Base-by-base conservation (phyloP, 2,113 vertebrate genomes). In the Neodon shergylaensis region DNA sequence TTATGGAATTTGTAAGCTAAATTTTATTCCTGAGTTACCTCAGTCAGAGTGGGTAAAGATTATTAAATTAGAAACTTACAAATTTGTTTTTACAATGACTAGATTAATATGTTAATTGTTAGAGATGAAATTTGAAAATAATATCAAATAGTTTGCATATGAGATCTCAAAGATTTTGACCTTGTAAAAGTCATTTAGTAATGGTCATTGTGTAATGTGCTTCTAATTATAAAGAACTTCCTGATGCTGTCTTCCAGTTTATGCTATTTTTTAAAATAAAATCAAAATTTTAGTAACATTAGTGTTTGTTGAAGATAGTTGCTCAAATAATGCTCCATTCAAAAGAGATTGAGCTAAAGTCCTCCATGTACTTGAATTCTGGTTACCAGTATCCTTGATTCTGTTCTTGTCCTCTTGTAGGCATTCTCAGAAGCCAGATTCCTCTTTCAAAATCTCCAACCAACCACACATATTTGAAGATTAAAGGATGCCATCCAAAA, bases 1-100 rank as follows among this genome's bases (percentile, higher is more conserved):
- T 95, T 88, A 85, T 77, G 49, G n/a, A 77, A 87, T 87, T 79
- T 63, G 87, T 31, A 94, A 96, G 7, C 17, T 44, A 93, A 87
- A 83, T 31, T 85, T 92, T 88, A 91, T 66, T 94, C 31, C 31
- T 96, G 31, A 95, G 39, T 77, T 92, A 84, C 14, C 21, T 86
- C 11, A 54, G 21, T 86, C 11, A 54, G 21, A 91, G 12, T 24
- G 77, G 9, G 78, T 82, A 68, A 94, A 88, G 22, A 49, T 88
- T 91, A 93, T 73, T 77, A 92, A 22, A 87, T 2, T 63, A 78
- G 4, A 31, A 42, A 54, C 4, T 33, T 83, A 24, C 74, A n/a
- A 78, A 54, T 86, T 89, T 93, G 7, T 10, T 86, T 94, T 78
- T 83, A 21, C 12, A 26, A 33, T 14, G 77, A 77, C 22, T 42